Conservation (phyloP, 1,140 invertebrate species). For the Phenacoccus solenopsis region DNA sequence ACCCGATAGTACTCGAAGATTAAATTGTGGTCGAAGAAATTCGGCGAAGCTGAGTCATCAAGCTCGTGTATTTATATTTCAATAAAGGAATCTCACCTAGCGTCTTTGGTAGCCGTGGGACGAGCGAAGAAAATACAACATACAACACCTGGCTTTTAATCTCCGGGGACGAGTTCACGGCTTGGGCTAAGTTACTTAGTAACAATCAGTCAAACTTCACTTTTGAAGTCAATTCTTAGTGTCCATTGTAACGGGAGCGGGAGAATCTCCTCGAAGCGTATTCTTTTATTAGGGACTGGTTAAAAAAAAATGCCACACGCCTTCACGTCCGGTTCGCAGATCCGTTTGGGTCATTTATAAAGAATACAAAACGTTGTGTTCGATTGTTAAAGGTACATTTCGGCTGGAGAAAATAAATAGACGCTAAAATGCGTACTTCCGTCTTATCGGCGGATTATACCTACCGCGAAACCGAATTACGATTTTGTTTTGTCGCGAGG, state of each 20-base stretch:
- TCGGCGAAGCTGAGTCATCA: background rate
- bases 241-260: background rate
- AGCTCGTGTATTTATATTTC: background rate
- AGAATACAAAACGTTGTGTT: background rate
- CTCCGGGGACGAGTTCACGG: background rate
- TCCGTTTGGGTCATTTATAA: constrained; percentile 8
- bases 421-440: constrained; percentile 12
- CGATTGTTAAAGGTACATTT: background rate
- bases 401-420: constrained; percentile 1
- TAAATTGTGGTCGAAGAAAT: background rate
- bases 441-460: constrained; percentile 12
- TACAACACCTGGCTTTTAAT: constrained; percentile 12
- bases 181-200: constrained; percentile 6
- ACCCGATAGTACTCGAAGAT: too few relatives aligned
- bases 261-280: background rate
- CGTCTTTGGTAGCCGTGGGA: too few relatives aligned
- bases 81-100: background rate
- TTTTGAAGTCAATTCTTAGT: constrained; percentile 10
- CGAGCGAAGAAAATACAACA: too few relatives aligned
- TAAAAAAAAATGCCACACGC: constrained; percentile 7
- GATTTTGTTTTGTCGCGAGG: too few relatives aligned
- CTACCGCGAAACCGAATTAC: background rate
- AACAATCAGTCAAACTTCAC: constrained; percentile 15
- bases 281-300: background rate
- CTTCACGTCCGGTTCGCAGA: background rate